Base-by-base conservation (phyloP, 2,888 invertebrate species). In the Tetropium fuscum region DNA sequence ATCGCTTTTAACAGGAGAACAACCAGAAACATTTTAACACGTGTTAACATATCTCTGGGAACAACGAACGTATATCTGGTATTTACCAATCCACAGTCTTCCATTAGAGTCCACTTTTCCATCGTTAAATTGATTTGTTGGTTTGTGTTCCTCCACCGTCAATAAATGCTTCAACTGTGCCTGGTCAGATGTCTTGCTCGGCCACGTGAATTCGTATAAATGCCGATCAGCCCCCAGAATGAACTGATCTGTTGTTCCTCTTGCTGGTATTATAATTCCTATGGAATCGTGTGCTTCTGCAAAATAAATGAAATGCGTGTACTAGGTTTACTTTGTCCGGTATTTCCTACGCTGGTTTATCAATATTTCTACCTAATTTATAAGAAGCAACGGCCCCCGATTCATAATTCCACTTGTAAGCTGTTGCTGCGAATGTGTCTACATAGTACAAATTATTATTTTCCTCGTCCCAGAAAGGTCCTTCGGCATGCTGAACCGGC, bases 31-130 rank as follows among this genome's bases (percentile, higher is more conserved):
- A n/a, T n/a, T n/a, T n/a, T n/a, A n/a, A n/a, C n/a, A n/a, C n/a
- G n/a, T n/a, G n/a, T n/a, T n/a, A n/a, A n/a, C n/a, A n/a, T n/a
- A n/a, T n/a, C n/a, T n/a, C n/a, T n/a, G n/a, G n/a, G n/a, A n/a
- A n/a, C n/a, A n/a, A n/a, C n/a, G n/a, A n/a, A n/a, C n/a, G n/a
- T n/a, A n/a, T n/a, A n/a, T n/a, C n/a, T n/a, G 2, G 11, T 10
- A 15, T 68, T 70, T 69, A 83, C 84, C 84, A 51, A 82, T 80
- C 85, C 85, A 85, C 1, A 86, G 73, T 5, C 84, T 73, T 6
- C 86, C 86, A 7, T 64, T 69, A 1, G 75, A 68, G 66, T 86
- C 86, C 27, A 83, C 84, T 75, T 86, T 86, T 16, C 83, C 86
- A 71, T 86, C 86, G 64, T 86, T 86, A 68, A 85, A 83, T 47